Conservation (phyloP, 92 coral and sea anemone genomes). For the Zoanthus gigantus region DNA sequence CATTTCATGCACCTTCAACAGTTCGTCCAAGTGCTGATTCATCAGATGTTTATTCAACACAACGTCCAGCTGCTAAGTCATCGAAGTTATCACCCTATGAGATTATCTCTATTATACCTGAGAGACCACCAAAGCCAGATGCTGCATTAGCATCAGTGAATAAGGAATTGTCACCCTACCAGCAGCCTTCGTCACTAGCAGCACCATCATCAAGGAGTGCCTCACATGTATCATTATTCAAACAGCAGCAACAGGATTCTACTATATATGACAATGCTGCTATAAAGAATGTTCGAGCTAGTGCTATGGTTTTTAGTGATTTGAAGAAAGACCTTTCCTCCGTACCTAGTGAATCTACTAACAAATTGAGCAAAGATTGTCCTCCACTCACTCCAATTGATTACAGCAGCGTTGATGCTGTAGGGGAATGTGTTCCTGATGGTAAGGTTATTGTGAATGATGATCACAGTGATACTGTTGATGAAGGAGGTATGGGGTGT, state of each 20-base stretch:
- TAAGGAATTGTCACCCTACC: constrained; percentile 26
- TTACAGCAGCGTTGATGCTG: constrained; percentile 25
- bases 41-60: not conserved
- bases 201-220: not conserved
- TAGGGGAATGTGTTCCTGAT: not conserved
- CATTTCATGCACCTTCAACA: no score
- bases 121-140: constrained; percentile 25
- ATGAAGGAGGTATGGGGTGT: constrained; percentile 94
- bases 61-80: not conserved
- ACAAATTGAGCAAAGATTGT: not conserved
- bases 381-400: constrained; percentile 28
- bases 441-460: constrained; percentile 31
- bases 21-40: no score
- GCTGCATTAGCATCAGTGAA: not conserved
- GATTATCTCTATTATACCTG: constrained; percentile 9
- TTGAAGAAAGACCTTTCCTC: not conserved
- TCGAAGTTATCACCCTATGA: constrained; percentile 37
- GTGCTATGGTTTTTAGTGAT: not conserved
- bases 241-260: not conserved
- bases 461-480: constrained; percentile 56
- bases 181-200: constrained; percentile 17
- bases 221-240: not conserved
- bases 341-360: not conserved
- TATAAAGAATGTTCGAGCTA: constrained; percentile 27
- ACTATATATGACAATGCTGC: constrained; percentile 41